Conservation (phyloP, 2,113 vertebrate species). For the Apodemus sylvaticus region DNA sequence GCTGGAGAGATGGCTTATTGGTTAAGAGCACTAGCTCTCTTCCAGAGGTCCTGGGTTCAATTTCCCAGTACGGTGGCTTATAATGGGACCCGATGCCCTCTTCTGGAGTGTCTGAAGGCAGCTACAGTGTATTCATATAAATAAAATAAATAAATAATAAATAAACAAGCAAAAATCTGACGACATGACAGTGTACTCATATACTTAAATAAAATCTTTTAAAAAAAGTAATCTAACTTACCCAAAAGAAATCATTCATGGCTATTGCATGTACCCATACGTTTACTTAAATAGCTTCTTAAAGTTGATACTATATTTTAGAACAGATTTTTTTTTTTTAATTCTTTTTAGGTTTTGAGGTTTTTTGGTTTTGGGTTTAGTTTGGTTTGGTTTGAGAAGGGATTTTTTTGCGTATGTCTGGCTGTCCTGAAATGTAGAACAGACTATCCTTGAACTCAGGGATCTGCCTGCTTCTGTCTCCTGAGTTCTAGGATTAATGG, state of each 20-base stretch:
- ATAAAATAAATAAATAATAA: too few species aligned
- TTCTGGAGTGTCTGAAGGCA: too few species aligned
- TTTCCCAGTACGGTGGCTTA: too few species aligned
- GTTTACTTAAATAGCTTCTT: background rate
- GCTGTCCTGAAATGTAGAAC: background rate
- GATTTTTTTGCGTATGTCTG: background rate
- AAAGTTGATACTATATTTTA: conserved; percentile 4
- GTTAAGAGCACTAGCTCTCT: too few species aligned
- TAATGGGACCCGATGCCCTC: too few species aligned
- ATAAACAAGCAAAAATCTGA: too few species aligned
- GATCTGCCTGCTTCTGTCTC: background rate
- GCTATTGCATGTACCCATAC: background rate
- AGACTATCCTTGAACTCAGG: background rate
- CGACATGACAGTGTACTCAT: too few species aligned
- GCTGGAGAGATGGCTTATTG: too few species aligned
- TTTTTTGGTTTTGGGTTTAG: background rate
- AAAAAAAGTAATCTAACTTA: background rate
- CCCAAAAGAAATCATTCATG: background rate
- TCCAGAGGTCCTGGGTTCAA: too few species aligned
- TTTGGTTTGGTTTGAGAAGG: background rate
- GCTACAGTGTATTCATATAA: too few species aligned
- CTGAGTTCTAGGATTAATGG: background rate
- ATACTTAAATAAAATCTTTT: too few species aligned
- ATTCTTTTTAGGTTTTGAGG: too few species aligned
- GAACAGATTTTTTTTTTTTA: background rate